Conservation (phyloP, 2,888 invertebrate genomes). For the Lithophane leautieri region DNA sequence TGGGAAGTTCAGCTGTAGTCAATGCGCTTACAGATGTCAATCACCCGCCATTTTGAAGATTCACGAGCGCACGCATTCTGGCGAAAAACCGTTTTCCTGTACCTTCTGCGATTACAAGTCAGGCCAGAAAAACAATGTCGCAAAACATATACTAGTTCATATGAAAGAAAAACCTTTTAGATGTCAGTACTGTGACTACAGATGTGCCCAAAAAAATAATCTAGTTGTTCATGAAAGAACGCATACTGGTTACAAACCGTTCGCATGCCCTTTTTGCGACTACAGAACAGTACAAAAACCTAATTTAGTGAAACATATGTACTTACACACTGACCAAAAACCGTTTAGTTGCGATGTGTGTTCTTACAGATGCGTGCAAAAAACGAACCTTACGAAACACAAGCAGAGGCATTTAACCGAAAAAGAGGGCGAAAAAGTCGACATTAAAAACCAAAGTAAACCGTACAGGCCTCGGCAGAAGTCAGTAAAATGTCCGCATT, state of each 20-base stretch:
- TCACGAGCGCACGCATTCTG: constrained; percentile 87
- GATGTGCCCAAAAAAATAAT: constrained; percentile 89
- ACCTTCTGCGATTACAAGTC: constrained; percentile 88
- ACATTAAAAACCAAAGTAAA: constrained; percentile 78
- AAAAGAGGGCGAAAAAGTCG: constrained; percentile 78
- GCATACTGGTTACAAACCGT: constrained; percentile 88
- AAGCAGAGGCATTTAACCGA: constrained; percentile 87
- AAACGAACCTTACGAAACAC: constrained; percentile 88
- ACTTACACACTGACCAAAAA: constrained; percentile 87
- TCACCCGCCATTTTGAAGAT: constrained; percentile 89
- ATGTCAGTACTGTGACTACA: constrained; percentile 88
- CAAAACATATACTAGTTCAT: constrained; percentile 88
- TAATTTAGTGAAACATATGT: constrained; percentile 89
- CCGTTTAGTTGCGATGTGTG: constrained; percentile 88
- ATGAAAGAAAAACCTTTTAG: constrained; percentile 89
- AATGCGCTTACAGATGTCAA: constrained; percentile 87
- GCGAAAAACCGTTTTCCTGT: constrained; percentile 87
- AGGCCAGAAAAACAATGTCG: constrained; percentile 88
- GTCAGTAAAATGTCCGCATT: constrained; percentile 84
- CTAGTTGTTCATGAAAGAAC: constrained; percentile 88
- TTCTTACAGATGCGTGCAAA: constrained; percentile 87
- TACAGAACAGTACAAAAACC: constrained; percentile 89
- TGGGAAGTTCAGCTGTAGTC: constrained; percentile 84
- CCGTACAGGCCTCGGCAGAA: constrained; percentile 86
- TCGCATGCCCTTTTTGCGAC: constrained; percentile 87